Base-by-base conservation (phyloP, 2,888 invertebrate genomes). In the Eugnorisma glareosa region DNA sequence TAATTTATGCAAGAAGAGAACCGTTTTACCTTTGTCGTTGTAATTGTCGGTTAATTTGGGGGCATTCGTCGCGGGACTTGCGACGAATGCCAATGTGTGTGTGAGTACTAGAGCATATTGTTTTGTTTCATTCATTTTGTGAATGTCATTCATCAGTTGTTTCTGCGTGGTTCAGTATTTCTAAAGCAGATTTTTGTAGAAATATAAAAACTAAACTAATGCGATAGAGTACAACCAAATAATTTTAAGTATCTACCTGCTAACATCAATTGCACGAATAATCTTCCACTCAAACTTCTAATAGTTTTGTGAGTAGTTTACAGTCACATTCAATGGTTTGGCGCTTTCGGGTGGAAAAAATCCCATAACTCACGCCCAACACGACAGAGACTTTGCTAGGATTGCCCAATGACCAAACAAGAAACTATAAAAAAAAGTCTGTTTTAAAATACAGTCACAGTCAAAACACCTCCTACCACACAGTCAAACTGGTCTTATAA, bases 41-140 rank as follows among this genome's bases (percentile, higher is more conserved):
- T 84, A 85, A 84, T 85, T 73, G 85, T 85, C 66, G 82, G 85
- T 85, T 82, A 85, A 85, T 82, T 82, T 82, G 66, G 82, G 76
- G 69, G 57, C 82, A 70, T 74, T 63, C 40, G 82, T 72, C 73
- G 63, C 64, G 74, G 71, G 61, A 59, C 24, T 73, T 69, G 57
- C 1, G 48, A n/a, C n/a, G n/a, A n/a, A n/a, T n/a, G n/a, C n/a
- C 73, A 70, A 67, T 77, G 37, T 68, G n/a, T 61, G 45, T 24
- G 28, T 40, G 24, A 10, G 15, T 63, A 59, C 35, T 66, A 61
- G n/a, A n/a, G 31, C 35, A 40, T 78, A 78, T 68, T 48, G 69
- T 67, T 61, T 77, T 77, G 51, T 37, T 66, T 69, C 68, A 72
- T 84, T 64, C 21, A 48, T 64, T 75, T 75, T 70, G 61, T 24